These are phyloP conservation scores for Thalpophila matura DNA, from an alignment of 2,888 invertebrate genomes.

Conservation along the genomic window DNA sequence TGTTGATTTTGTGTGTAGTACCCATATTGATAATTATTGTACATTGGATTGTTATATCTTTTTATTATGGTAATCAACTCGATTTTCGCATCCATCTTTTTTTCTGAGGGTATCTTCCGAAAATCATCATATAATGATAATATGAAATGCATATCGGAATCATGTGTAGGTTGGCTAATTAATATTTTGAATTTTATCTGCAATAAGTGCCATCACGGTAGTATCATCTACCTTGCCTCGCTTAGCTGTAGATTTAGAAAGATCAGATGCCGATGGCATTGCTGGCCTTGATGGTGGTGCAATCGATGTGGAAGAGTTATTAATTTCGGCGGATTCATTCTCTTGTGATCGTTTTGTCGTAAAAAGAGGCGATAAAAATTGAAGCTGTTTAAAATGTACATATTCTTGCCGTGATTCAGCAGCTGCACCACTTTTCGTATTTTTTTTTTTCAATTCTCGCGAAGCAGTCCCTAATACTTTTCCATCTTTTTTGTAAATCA, in stretches of 20 bases:
- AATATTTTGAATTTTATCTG: constrained; percentile 17
- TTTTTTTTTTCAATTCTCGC: too few species aligned
- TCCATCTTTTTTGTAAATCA: too few species aligned
- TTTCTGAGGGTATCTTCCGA: constrained; percentile 15
- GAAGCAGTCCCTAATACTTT: too few species aligned
- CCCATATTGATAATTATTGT: constrained; percentile 27
- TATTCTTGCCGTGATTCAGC: too few species aligned
- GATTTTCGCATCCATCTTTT: constrained; percentile 19
- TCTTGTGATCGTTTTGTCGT: too few species aligned
- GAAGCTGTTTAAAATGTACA: too few species aligned
- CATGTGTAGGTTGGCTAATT: constrained; percentile 24
- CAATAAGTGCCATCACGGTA: constrained; percentile 20
- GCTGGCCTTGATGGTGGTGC: constrained; percentile 13
- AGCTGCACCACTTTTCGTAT: too few species aligned
- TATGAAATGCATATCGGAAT: constrained; percentile 26
- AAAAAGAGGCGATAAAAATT: too few species aligned
- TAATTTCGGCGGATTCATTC: too few species aligned
- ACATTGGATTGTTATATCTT: constrained; percentile 23
- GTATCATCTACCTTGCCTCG: constrained; percentile 8
- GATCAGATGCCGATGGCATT: constrained; percentile 11
- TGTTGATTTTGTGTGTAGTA: constrained; percentile 25
- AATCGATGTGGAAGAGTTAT: too few species aligned
- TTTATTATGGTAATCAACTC: constrained; percentile 24
- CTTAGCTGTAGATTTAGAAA: constrained; percentile 20
- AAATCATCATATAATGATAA: constrained; percentile 29